Conservation (phyloP, 2,113 vertebrate species). For the Dermatemys mawii region DNA sequence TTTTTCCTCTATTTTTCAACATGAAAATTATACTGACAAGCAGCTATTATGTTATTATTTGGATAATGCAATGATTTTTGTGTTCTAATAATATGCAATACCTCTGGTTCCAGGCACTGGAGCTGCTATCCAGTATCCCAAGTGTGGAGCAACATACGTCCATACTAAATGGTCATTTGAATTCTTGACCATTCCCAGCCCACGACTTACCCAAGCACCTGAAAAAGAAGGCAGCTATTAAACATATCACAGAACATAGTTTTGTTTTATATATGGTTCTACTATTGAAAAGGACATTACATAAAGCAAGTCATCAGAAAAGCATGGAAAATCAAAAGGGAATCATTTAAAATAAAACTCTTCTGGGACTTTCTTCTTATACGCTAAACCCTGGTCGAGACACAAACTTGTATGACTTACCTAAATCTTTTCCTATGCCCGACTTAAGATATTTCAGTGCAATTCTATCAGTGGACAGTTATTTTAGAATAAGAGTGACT, state of each 20-base stretch:
- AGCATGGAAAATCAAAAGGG: background rate
- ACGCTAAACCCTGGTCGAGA: background rate
- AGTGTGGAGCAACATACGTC: slow-evolving; percentile 89
- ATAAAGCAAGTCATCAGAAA: background rate
- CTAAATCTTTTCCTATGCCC: background rate
- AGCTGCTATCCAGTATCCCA: slow-evolving; percentile 95
- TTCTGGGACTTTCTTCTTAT: background rate
- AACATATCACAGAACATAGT: background rate
- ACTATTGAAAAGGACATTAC: background rate
- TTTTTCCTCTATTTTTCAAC: background rate
- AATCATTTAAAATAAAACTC: background rate
- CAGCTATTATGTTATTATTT: rapidly evolving
- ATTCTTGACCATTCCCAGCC: slow-evolving; percentile 84
- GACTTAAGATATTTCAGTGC: background rate
- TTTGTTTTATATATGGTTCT: background rate
- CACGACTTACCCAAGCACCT: slow-evolving; percentile 93
- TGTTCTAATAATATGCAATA: slow-evolving; percentile 52
- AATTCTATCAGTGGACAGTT: background rate
- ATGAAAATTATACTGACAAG: background rate
- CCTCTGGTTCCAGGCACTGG: slow-evolving; percentile 85
- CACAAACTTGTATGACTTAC: background rate
- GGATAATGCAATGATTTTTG: background rate
- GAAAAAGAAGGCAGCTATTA: background rate
- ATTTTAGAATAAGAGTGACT: background rate
- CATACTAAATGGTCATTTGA: slow-evolving; percentile 83